Evolutionary conservation across 2,113 vertebrate species (phyloP), one percentile per base, ranked within the genome.

Genomic region (Aythya baeri): DNA sequence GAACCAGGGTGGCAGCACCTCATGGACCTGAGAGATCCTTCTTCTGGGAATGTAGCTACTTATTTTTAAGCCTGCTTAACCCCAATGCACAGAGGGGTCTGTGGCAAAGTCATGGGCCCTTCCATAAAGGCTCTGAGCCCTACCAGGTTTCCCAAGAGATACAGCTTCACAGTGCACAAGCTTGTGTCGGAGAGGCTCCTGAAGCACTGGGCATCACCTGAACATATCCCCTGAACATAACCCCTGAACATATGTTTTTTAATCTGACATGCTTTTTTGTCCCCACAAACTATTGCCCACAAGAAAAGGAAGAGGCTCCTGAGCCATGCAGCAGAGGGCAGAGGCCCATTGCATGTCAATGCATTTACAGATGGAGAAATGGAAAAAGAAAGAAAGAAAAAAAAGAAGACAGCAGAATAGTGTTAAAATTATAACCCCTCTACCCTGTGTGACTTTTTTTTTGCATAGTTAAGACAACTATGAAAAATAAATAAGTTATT

Each of bases 401-500:
- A 11, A 83, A 71, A 70, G 17, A 68, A 44, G 79, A 23, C 2
- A 41, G 43, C 18, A 58, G 68, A 67, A 59, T 36, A 0, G 0
- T 43, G 50, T 76, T 34, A 41, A 87, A 93, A 70, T 62, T 71
- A 70, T 71, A 91, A 58, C 9, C 6, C 58, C 3, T 1, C 6
- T 11, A 25, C 18, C 17, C 87, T 68, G 73, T 61, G 78, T 7
- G 20, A n/a, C 44, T 87, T 65, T 55, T 65, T 55, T 63, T 75
- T 79, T 2, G 1, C 36, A 58, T 76, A 66, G 63, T 94, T 96
- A 91, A 80, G 75, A 54, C 66, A 88, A 81, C 66, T 76, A 65
- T 2, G 9, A 68, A 96, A 96, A 93, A 68, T 20, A 86, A 87
- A 57, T 46, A 89, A 91, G 49, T 27, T 90, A 70, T 81, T 92